Percentiles rank a stretch among this genome's conserved stretches.
Conservation (phyloP, 2,888 invertebrate genomes). For the Drosophila gaucha region DNA sequence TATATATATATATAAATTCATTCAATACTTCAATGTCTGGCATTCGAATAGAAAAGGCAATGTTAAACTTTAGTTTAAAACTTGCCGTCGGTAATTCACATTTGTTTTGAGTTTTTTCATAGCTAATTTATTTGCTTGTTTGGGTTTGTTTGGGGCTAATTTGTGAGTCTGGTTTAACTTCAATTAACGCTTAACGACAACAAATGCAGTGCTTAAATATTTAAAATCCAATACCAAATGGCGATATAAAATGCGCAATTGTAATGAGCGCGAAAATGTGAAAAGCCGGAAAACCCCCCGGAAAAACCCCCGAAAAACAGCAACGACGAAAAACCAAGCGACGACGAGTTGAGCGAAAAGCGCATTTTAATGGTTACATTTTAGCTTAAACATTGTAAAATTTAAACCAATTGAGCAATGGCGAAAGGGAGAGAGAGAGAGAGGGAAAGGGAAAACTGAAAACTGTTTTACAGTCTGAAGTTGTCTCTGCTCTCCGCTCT, state of each 20-base stretch:
- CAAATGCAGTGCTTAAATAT: slow-evolving; percentile 64
- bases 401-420: slow-evolving; percentile 50
- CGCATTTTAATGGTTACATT: slow-evolving; percentile 71
- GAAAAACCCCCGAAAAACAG: slow-evolving; percentile 7
- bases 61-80: slow-evolving; percentile 1
- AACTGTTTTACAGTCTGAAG: slow-evolving; percentile 9
- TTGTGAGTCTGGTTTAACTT: slow-evolving; percentile 45
- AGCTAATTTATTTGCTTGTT: slow-evolving; percentile 14
- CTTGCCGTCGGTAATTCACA: background rate
- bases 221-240: slow-evolving; percentile 70
- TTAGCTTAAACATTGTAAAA: slow-evolving; percentile 69
- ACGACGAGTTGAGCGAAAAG: slow-evolving; percentile 30
- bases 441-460: background rate
- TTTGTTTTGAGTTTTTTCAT: slow-evolving; percentile 1
- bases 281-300: slow-evolving; percentile 18
- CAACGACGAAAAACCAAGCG: background rate
- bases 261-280: slow-evolving; percentile 40
- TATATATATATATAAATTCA: no score
- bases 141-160: slow-evolving; percentile 18
- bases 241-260: slow-evolving; percentile 66
- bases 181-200: slow-evolving; percentile 57
- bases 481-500: slow-evolving; percentile 4
- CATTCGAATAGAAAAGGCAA: background rate
- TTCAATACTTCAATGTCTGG: background rate
- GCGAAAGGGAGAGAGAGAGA: background rate